phyloP scores from a whole-genome alignment of 2,888 invertebrate species.

The Merodon equestris region DNA sequence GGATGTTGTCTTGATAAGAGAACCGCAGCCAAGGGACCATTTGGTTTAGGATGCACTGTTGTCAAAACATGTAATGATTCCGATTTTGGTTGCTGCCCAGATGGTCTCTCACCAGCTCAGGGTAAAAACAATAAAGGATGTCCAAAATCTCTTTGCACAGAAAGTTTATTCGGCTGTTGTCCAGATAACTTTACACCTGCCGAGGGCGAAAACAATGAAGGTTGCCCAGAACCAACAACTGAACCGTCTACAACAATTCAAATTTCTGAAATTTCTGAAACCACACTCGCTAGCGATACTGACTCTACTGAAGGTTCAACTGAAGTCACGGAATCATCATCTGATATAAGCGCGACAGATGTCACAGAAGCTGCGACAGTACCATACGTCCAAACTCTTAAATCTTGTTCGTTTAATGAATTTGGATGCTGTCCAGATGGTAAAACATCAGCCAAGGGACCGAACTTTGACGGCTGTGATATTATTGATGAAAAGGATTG shows the following conservation, averaged over 20 bases:
- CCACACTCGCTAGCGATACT: slow-evolving; percentile 63
- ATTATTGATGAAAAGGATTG: slow-evolving; percentile 78
- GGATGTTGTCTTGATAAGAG: slow-evolving; percentile 93
- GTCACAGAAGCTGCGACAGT: slow-evolving; percentile 74
- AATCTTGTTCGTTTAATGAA: slow-evolving; percentile 77
- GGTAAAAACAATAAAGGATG: slow-evolving; percentile 88
- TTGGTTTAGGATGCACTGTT: slow-evolving; percentile 87
- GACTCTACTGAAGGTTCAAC: slow-evolving; percentile 32
- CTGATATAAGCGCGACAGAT: slow-evolving; percentile 3
- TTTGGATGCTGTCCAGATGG: slow-evolving; percentile 87
- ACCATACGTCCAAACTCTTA: slow-evolving; percentile 75
- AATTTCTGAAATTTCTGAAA: slow-evolving; percentile 66
- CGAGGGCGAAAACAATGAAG: slow-evolving; percentile 88
- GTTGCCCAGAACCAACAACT: slow-evolving; percentile 85
- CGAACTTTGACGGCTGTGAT: slow-evolving; percentile 75
- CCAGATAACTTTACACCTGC: slow-evolving; percentile 88
- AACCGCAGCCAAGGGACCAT: slow-evolving; percentile 89
- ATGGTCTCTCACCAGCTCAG: slow-evolving; percentile 87
- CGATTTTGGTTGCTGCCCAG: slow-evolving; percentile 89
- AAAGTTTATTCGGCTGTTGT: slow-evolving; percentile 93
- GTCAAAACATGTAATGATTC: slow-evolving; percentile 88
- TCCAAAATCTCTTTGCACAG: slow-evolving; percentile 85
- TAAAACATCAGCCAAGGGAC: slow-evolving; percentile 83
- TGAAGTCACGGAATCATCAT: not conserved
- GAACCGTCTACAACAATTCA: slow-evolving; percentile 75